Evolutionary conservation across 2,113 vertebrate genomes (phyloP), one percentile per base, ranked within the genome.

Genomic region (Hucho hucho): DNA sequence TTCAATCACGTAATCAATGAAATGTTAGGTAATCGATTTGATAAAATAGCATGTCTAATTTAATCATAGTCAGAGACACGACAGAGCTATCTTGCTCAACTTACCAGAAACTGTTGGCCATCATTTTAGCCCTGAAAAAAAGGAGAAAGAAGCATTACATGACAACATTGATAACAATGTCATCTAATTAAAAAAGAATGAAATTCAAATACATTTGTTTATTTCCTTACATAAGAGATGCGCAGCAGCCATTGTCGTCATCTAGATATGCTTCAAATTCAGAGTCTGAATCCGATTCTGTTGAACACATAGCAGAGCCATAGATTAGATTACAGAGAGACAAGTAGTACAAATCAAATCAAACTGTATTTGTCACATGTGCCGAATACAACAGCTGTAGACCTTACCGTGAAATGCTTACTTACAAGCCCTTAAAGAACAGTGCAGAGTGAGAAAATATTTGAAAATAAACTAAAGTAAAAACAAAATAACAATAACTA

Each of bases 71-170:
- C 32, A 32, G 32, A 32, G 32, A 6, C 32, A 32, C 32, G 7
- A 32, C 32, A 1, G 32, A 32, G 9, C 32, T 37, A 37, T 37
- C 37, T 9, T 43, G 9, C 37, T 43, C 37, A 43, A 83, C 91
- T 89, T 79, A 93, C 93, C 91, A 94, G 82, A 94, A 94, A 83
- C 93, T 94, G 28, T 93, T 93, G 61, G 93, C 91, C 93, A 94
- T 91, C 89, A 94, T 89, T 88, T 91, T 91, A 24, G 91, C 90
- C 92, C 93, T 94, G 69, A 18, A 13, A 56, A 72, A 64, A 76
- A 81, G 18, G 79, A 74, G 3, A 46, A 58, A 46, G 26, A 18
- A 20, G 22, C 9, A 29, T 24, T 2, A 73, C n/a, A 47, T 74
- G 1, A 72, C n/a, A 37, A 4, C 2, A 64, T 0, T 3, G 20